Evolutionary conservation across 1,140 invertebrate genomes (phyloP), one percentile per base, ranked within the genome.

Genomic region (Sesamia nonagrioides): DNA sequence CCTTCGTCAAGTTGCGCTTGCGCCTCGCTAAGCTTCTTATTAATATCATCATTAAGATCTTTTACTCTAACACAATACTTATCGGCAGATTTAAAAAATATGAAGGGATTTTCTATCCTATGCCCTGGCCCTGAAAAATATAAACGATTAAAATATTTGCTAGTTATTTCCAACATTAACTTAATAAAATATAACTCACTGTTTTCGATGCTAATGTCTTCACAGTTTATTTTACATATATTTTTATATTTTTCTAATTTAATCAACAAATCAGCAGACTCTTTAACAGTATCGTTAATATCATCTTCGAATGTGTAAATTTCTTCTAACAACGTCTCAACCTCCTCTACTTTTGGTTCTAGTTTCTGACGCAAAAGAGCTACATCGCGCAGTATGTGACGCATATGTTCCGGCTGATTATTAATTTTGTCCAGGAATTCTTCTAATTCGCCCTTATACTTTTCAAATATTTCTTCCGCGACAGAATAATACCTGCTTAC

Each of bases 371-470:
- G 84, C 0, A 73, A 37, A 27, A 37, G n/a, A 6, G 54, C 73
- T 15, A 90, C 66, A 17, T 82, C 80, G 50, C 86, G 17, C 21
- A 90, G 45, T 18, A 87, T 66, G 74, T 88, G 79, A 68, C 83
- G 82, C n/a, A 89, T 80, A 79, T 88, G 88, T 68, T 77, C 58
- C 8, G 89, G 86, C 4, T 79, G 82, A 33, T 83, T 33, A 54
- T 75, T 21, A 17, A 86, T 81, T 82, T 82, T 84, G 21, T 74
- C 7, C 15, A 66, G 56, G 35, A 87, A 83, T 6, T 73, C 6
- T 45, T 82, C 58, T n/a, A 88, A 18, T 68, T 79, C 42, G 0
- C 82, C 48, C 33, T 77, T 56, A 79, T 86, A 63, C 27, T 73
- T 81, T 48, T 86, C 45, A n/a, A 60, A 48, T 35, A 84, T 37